Conservation (phyloP, 1,140 invertebrate genomes). For the Brevipalpus yothersi region DNA sequence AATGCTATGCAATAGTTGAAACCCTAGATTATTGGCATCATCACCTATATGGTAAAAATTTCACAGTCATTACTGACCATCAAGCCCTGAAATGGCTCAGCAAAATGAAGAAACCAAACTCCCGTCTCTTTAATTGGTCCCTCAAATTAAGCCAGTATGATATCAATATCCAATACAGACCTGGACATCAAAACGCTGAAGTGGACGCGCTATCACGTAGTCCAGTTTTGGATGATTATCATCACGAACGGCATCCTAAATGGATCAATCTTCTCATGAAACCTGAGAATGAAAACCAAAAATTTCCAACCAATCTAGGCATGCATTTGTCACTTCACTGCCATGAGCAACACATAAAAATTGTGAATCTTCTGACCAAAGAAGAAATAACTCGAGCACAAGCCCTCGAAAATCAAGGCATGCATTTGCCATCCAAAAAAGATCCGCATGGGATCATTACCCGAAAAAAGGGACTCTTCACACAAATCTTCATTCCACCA, state of each 20-base stretch:
- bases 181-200: background rate
- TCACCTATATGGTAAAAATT: slow-evolving; percentile 20
- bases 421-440: too few species aligned
- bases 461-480: too few species aligned
- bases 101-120: background rate
- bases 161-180: background rate
- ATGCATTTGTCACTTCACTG: too few species aligned
- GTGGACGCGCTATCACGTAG: too few species aligned
- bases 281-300: too few species aligned
- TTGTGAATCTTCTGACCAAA: background rate
- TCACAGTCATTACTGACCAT: background rate
- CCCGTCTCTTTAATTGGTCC: background rate
- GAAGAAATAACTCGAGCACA: background rate
- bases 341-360: background rate
- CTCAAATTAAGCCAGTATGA: background rate
- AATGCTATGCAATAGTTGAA: slow-evolving; percentile 24
- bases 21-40: slow-evolving; percentile 24
- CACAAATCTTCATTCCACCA: background rate
- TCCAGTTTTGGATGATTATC: background rate
- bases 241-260: background rate
- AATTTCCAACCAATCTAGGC: too few species aligned
- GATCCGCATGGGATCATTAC: too few species aligned
- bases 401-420: too few species aligned
- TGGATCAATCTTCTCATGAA: too few species aligned
- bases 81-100: background rate